These are phyloP conservation scores for Micromussa lordhowensis DNA, from an alignment of 92 coral and sea anemone species.

Conservation along the genomic window DNA sequence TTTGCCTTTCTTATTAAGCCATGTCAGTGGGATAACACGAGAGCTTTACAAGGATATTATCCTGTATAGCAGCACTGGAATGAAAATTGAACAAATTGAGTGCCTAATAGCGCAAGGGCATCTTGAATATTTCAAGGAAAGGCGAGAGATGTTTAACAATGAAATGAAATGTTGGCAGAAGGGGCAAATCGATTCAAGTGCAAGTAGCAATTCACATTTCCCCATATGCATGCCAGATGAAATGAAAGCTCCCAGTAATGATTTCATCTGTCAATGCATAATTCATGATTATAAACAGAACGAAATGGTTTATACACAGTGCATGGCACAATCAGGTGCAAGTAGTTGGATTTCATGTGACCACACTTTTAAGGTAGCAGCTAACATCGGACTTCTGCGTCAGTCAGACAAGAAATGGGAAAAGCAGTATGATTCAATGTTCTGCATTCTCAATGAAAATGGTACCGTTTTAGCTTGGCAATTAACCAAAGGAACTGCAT, in stretches of 20 bases:
- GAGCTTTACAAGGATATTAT: slow-evolving; percentile 48
- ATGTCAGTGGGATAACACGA: slow-evolving; percentile 55
- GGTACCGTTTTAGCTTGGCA: slow-evolving; percentile 57
- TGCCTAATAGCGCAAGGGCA: slow-evolving; percentile 55
- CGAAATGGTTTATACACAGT: slow-evolving; percentile 49
- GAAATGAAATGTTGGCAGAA: slow-evolving; percentile 24
- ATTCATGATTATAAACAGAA: slow-evolving; percentile 35
- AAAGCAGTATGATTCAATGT: slow-evolving; percentile 62
- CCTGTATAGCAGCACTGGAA: slow-evolving; percentile 26
- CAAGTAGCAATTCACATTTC: slow-evolving; percentile 33
- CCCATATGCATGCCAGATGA: slow-evolving; percentile 57
- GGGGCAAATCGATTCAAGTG: slow-evolving; percentile 24
- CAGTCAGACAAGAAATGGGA: slow-evolving; percentile 48
- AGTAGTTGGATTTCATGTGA: slow-evolving; percentile 47
- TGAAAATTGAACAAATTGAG: slow-evolving; percentile 56
- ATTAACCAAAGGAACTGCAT: slow-evolving; percentile 57
- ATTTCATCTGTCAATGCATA: slow-evolving; percentile 34
- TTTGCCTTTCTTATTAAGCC: slow-evolving; percentile 56
- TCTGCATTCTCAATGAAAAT: slow-evolving; percentile 68
- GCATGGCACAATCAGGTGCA: slow-evolving; percentile 52
- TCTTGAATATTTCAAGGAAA: slow-evolving; percentile 55
- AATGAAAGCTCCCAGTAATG: slow-evolving; percentile 54
- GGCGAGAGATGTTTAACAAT: slow-evolving; percentile 48
- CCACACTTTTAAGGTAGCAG: slow-evolving; percentile 54
- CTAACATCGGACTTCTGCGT: slow-evolving; percentile 40